Evolutionary conservation across 1,140 invertebrate species (phyloP), one percentile per base, ranked within the genome.

Genomic region (Macrotrachela quadricornifera): DNA sequence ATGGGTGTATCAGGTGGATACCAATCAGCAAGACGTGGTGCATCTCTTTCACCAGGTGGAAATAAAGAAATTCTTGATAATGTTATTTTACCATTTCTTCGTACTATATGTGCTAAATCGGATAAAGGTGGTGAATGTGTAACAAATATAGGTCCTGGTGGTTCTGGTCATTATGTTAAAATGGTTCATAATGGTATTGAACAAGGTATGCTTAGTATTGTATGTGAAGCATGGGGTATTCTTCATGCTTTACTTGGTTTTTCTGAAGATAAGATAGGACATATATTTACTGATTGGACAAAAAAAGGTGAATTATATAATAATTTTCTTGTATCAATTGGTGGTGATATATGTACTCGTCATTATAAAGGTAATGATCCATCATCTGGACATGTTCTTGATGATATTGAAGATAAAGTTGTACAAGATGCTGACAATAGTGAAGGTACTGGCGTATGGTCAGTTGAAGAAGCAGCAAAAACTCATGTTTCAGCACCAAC

Each of bases 181-280:
- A 97, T 99, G 94, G 92, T 72, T 12, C 69, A 71, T 59, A 72
- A 71, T 57, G 69, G 69, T 44, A 72, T 72, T 41, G 69, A 72
- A 66, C 99, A 99, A 63, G 94, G 92, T 14, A 94, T 99, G 65
- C 99, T 99, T 92, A 92, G 99, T 70, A 74, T 99, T 42, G 96
- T 96, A 59, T 90, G 87, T 63, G 94, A 99, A 73, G 86, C 88
- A 0, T 99, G 94, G 64, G 81, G 95, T 64, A 64, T 99, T 0
- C 85, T 97, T 85, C 81, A 82, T 62, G 75, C 80, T 63, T 77
- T 75, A 10, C 66, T 88, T 1, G 76, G 76, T 57, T 72, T 97
- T 59, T 71, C 67, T 39, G 79, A 82, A 57, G 73, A 78, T 41
- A 80, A 95, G 70, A 95, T 99, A 84, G 82, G 83, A 39, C 61